Evolutionary conservation across 2,888 invertebrate genomes (phyloP).

Genomic region (Agriotes lineatus): DNA sequence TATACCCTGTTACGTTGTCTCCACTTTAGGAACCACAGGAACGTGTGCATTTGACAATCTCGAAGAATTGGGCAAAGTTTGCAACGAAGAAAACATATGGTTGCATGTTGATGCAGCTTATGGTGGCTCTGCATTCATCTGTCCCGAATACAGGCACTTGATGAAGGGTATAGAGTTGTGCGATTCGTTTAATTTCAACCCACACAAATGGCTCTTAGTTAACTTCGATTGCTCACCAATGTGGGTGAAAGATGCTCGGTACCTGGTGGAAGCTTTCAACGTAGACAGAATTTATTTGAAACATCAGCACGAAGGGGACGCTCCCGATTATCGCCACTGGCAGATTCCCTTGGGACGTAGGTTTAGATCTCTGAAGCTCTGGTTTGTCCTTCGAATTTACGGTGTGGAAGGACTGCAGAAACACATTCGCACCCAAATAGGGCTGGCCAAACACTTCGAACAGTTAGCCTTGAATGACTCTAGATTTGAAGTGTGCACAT

Average conservation of each 20-base stretch:
- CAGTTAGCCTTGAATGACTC: slow-evolving; percentile 79
- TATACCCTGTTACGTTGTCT: slow-evolving; percentile 68
- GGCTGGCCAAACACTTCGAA: slow-evolving; percentile 90
- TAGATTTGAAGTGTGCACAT: slow-evolving; percentile 89
- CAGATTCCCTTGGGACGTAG: slow-evolving; percentile 95
- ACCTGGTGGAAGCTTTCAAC: slow-evolving; percentile 95
- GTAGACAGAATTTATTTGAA: slow-evolving; percentile 97
- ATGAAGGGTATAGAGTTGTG: slow-evolving; percentile 91
- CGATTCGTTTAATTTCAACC: slow-evolving; percentile 98
- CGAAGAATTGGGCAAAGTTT: slow-evolving; percentile 90
- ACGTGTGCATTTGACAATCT: slow-evolving; percentile 94
- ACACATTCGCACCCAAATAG: slow-evolving; percentile 87
- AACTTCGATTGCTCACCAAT: slow-evolving; percentile 99
- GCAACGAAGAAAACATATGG: slow-evolving; percentile 82
- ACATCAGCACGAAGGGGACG: slow-evolving; percentile 90
- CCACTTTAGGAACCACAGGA: slow-evolving; percentile 94
- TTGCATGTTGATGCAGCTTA: slow-evolving; percentile 97
- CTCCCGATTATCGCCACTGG: slow-evolving; percentile 97
- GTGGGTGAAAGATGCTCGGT: slow-evolving; percentile 93
- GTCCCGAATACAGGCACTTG: slow-evolving; percentile 93
- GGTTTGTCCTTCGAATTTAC: slow-evolving; percentile 94
- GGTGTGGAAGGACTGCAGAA: slow-evolving; percentile 90
- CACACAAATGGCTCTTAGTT: slow-evolving; percentile 99
- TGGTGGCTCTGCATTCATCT: slow-evolving; percentile 95
- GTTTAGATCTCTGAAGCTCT: slow-evolving; percentile 92